phyloP scores from a whole-genome alignment of 2,113 vertebrate species.

The Zapus hudsonius region DNA sequence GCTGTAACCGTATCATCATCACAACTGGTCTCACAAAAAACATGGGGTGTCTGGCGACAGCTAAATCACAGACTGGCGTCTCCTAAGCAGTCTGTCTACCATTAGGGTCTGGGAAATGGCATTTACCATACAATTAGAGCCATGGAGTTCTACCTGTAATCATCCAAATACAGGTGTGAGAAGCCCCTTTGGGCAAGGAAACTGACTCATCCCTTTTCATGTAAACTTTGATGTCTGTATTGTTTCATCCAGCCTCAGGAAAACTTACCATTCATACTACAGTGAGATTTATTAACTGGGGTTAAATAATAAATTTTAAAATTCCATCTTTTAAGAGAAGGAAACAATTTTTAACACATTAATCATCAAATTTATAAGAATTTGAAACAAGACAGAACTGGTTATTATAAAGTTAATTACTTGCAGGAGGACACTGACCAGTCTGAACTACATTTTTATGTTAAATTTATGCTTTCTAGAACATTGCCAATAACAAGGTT shows the following conservation, averaged over 20 bases:
- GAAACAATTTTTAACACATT: conserved; percentile 85
- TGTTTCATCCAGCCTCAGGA: conserved; percentile 84
- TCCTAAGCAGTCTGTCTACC: conserved; percentile 91
- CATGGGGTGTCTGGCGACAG: conserved; percentile 92
- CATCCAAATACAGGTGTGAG: conserved; percentile 95
- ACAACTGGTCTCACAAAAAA: conserved; percentile 89
- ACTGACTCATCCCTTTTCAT: conserved; percentile 92
- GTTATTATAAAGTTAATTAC: conserved; percentile 68
- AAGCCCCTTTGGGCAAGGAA: conserved; percentile 89
- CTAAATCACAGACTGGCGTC: conserved; percentile 97
- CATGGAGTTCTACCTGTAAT: conserved; percentile 95
- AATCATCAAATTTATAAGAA: conserved; percentile 85
- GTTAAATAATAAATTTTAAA: conserved; percentile 79
- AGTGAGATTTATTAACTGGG: conserved; percentile 88
- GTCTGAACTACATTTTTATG: conserved; percentile 61
- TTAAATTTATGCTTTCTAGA: conserved; percentile 73
- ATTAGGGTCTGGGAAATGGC: conserved; percentile 93
- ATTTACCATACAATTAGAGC: conserved; percentile 98
- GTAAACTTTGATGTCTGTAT: conserved; percentile 88
- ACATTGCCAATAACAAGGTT: conserved; percentile 72
- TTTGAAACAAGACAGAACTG: conserved; percentile 63
- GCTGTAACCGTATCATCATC: conserved; percentile 93
- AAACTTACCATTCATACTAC: conserved; percentile 82
- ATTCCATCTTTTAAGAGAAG: conserved; percentile 77
- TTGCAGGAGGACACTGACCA: conserved; percentile 53